A percentile compares a stretch with the other conserved stretches of the same genome.
Conservation (phyloP, 2,113 vertebrate species). For the Chrysemys picta region DNA sequence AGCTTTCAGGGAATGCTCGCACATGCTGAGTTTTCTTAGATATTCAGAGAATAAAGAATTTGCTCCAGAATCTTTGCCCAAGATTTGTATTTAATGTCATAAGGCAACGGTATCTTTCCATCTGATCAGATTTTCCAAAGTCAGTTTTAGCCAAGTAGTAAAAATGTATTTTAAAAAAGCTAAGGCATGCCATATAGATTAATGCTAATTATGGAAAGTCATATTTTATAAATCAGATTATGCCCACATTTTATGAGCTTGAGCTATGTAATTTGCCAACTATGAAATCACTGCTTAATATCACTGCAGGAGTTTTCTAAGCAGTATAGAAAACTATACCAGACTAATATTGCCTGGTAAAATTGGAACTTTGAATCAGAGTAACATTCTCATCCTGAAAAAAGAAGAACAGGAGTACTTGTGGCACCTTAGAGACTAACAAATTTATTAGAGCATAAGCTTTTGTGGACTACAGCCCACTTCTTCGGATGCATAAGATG, state of each 20-base stretch:
- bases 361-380: background rate
- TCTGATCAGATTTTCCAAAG: accelerated
- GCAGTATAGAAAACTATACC: no score
- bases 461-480: no score
- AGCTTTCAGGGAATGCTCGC: background rate
- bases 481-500: no score
- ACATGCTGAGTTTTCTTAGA: background rate
- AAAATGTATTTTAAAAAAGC: background rate
- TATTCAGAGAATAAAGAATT: background rate
- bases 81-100: background rate
- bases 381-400: background rate
- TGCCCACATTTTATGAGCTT: accelerated
- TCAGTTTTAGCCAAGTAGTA: background rate
- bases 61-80: background rate
- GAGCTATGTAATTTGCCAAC: background rate
- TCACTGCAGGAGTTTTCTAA: background rate
- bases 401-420: no score
- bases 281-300: background rate
- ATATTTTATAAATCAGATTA: background rate
- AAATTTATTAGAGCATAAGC: no score
- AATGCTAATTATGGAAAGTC: background rate
- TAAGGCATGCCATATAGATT: background rate
- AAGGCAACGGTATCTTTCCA: background rate
- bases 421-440: no score
- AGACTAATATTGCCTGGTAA: background rate